phyloP scores from a whole-genome alignment of 2,113 vertebrate genomes.

The Poecilia latipinna region DNA sequence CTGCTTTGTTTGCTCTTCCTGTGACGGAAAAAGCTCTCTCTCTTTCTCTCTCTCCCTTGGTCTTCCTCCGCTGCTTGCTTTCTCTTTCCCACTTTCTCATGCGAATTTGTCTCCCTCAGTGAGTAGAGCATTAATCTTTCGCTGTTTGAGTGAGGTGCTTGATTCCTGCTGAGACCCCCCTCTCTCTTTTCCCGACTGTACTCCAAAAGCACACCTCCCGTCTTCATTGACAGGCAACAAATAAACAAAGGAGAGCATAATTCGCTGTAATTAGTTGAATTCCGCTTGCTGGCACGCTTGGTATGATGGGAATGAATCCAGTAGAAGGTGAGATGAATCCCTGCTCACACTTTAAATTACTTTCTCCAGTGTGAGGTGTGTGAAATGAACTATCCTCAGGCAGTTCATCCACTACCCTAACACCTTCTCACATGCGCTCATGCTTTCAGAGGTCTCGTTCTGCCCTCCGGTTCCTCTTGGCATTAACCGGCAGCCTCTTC shows the following conservation, averaged over 20 bases:
- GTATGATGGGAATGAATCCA: constrained; percentile 17
- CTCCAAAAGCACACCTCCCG: neutral
- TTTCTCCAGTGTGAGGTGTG: constrained; percentile 34
- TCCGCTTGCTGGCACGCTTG: neutral
- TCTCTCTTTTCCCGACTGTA: too few species aligned
- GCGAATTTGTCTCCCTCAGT: constrained; percentile 1
- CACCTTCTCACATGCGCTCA: constrained; percentile 6
- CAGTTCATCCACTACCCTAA: constrained; percentile 21
- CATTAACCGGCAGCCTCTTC: constrained; percentile 28
- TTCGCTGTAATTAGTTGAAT: constrained; percentile 6
- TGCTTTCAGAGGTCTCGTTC: neutral
- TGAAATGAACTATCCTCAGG: constrained; percentile 25
- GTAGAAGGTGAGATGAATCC: constrained; percentile 28
- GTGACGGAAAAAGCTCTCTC: constrained; percentile 39
- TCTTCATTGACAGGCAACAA: neutral
- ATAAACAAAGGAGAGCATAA: constrained; percentile 5
- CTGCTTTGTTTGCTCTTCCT: constrained; percentile 67
- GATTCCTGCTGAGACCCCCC: constrained; percentile 12
- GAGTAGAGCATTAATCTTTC: constrained; percentile 7
- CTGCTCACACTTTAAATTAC: constrained; percentile 36
- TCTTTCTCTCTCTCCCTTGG: neutral
- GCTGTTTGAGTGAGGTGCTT: constrained; percentile 8
- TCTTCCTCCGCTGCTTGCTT: neutral
- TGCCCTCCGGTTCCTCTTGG: constrained; percentile 18
- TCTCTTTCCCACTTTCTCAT: constrained; percentile 4